phyloP scores from a whole-genome alignment of 2,888 invertebrate genomes.

The Molorchus minor region DNA sequence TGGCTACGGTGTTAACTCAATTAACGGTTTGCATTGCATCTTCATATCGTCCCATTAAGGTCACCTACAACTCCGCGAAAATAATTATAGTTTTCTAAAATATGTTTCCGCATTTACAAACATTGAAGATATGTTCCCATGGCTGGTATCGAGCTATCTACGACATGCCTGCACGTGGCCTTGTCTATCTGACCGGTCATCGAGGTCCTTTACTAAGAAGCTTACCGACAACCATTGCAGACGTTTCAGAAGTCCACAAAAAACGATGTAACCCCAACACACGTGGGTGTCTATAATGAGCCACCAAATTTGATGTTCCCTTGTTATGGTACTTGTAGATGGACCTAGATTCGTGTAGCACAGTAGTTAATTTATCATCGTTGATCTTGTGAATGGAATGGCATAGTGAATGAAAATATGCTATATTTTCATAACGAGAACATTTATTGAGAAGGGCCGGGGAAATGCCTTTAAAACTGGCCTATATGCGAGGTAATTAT shows the following conservation, averaged over 20 bases:
- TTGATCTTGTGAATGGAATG: conserved; percentile 6
- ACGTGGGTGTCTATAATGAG: conserved; percentile 52
- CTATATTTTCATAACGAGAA: no score
- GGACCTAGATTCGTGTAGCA: conserved; percentile 37
- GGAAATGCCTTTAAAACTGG: no score
- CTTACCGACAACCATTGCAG: conserved; percentile 36
- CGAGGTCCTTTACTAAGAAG: conserved; percentile 41
- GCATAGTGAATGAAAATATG: conserved; percentile 1
- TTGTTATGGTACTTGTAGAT: conserved; percentile 48
- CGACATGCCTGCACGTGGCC: conserved; percentile 61
- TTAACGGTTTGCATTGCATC: no score
- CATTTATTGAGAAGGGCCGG: no score
- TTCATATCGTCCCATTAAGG: no score
- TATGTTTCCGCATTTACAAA: conserved; percentile 38
- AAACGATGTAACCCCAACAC: conserved; percentile 10
- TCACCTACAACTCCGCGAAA: no score
- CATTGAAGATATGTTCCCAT: conserved; percentile 53
- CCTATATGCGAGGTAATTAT: no score
- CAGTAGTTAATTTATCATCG: conserved; percentile 46
- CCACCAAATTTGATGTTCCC: conserved; percentile 50
- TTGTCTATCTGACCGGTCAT: conserved; percentile 56
- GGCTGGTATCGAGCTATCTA: conserved; percentile 52
- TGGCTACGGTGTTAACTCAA: no score
- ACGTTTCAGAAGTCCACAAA: not conserved
- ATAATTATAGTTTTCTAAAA: not conserved